These are phyloP conservation scores for Scrobipalpa atriplicella DNA, from an alignment of 2,888 invertebrate species.

Conservation along the genomic window DNA sequence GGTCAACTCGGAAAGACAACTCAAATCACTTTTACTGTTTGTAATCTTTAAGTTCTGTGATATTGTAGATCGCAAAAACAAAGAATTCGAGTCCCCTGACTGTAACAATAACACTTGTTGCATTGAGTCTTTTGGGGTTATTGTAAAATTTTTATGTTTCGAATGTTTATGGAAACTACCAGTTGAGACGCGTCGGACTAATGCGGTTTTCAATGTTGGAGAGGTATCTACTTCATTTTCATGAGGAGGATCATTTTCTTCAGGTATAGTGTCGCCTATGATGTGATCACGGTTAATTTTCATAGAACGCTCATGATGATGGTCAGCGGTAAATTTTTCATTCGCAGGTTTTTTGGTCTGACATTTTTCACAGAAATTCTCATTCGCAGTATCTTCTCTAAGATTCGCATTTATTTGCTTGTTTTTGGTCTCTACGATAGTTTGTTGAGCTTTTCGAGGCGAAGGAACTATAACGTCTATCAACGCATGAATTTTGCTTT, in stretches of 20 bases:
- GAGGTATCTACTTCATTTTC: slow-evolving; percentile 35
- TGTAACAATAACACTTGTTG: slow-evolving; percentile 58
- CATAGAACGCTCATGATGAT: background rate
- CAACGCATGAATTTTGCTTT: slow-evolving; percentile 55
- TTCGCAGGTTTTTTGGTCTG: background rate
- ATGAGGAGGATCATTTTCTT: slow-evolving; percentile 14
- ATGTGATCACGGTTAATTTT: slow-evolving; percentile 8
- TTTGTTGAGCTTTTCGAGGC: slow-evolving; percentile 20
- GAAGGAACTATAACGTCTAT: slow-evolving; percentile 50
- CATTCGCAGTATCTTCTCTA: background rate
- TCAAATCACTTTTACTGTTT: slow-evolving; percentile 45
- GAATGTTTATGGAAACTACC: slow-evolving; percentile 60
- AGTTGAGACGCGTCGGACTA: slow-evolving; percentile 51
- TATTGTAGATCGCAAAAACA: slow-evolving; percentile 53
- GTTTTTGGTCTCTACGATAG: background rate
- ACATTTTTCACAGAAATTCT: background rate
- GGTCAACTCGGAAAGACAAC: slow-evolving; percentile 31
- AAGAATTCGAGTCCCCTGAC: slow-evolving; percentile 59
- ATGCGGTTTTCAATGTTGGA: slow-evolving; percentile 37
- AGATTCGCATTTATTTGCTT: background rate
- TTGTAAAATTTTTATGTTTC: slow-evolving; percentile 59
- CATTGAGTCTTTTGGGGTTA: slow-evolving; percentile 63
- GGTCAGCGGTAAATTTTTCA: background rate
- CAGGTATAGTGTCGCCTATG: slow-evolving; percentile 37
- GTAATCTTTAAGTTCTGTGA: slow-evolving; percentile 46